These are phyloP conservation scores for Craterocephalus amniculus DNA, from an alignment of 2,797 vertebrate genomes.

Conservation along the genomic window DNA sequence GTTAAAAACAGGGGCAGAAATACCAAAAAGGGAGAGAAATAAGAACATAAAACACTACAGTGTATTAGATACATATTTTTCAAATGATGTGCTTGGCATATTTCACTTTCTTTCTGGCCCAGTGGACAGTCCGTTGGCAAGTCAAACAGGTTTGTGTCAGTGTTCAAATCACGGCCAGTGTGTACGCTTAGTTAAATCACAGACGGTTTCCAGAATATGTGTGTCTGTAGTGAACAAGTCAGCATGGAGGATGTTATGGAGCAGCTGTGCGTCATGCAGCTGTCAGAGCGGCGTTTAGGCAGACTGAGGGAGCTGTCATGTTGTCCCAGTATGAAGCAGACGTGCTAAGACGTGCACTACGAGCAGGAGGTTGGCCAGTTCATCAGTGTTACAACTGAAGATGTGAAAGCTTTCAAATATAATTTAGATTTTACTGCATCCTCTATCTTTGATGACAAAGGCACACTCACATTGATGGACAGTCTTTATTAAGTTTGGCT, in stretches of 20 bases:
- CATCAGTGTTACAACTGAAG: not conserved
- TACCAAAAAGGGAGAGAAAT: no score
- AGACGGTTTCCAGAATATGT: slow-evolving; percentile 11
- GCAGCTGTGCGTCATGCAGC: slow-evolving; percentile 42
- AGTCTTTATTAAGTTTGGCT: not conserved
- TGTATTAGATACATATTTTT: no score
- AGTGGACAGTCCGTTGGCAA: no score
- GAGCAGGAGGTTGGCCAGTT: not conserved
- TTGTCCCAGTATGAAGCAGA: not conserved
- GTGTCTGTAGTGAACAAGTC: slow-evolving; percentile 20
- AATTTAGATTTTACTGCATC: not conserved
- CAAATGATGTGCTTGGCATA: no score
- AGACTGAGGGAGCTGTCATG: slow-evolving; percentile 2
- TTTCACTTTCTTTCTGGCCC: no score
- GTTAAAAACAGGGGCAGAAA: no score
- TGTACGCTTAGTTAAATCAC: not conserved
- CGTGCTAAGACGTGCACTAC: not conserved
- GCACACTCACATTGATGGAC: no score
- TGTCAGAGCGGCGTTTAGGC: slow-evolving; percentile 28
- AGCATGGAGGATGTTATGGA: slow-evolving; percentile 13
- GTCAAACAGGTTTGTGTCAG: not conserved
- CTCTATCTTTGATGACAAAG: not conserved
- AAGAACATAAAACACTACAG: no score
- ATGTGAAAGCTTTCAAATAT: not conserved
- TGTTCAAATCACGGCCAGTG: accelerated